Conservation (phyloP, 2,888 invertebrate species). For the Tricholauxania praeusta region DNA sequence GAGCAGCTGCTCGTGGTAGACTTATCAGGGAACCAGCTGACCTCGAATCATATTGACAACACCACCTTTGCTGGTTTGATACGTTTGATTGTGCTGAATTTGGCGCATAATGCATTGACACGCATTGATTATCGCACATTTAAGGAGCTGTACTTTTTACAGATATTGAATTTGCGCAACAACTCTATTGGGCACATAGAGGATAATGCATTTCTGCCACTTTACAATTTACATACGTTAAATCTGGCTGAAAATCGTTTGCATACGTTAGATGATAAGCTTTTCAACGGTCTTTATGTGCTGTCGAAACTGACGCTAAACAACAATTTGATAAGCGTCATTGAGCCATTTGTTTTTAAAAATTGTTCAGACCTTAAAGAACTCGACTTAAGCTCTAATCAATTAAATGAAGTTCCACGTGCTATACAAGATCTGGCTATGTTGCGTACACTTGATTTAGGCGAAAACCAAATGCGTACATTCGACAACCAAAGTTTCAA, state of each 20-base stretch:
- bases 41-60: constrained; percentile 86
- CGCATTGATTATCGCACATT: constrained; percentile 87
- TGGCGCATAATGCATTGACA: constrained; percentile 86
- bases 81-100: constrained; percentile 84
- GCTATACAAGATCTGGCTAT: constrained; percentile 85
- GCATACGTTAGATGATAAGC: constrained; percentile 82
- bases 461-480: constrained; percentile 89
- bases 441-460: constrained; percentile 88
- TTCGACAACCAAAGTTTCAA: constrained; percentile 87
- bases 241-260: constrained; percentile 90
- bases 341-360: constrained; percentile 85
- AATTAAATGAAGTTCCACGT: constrained; percentile 83
- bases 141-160: constrained; percentile 87
- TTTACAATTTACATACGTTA: constrained; percentile 89
- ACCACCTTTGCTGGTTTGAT: constrained; percentile 90
- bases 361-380: constrained; percentile 92
- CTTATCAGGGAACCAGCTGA: constrained; percentile 85
- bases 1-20: constrained; percentile 88
- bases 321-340: constrained; percentile 83
- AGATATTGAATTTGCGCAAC: constrained; percentile 86
- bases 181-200: constrained; percentile 91
- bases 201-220: constrained; percentile 86
- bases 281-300: constrained; percentile 87
- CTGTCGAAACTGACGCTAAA: constrained; percentile 87
- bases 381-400: constrained; percentile 89